Base-by-base conservation (phyloP, 2,797 vertebrate species). In the Lycodopsis pacificus region DNA sequence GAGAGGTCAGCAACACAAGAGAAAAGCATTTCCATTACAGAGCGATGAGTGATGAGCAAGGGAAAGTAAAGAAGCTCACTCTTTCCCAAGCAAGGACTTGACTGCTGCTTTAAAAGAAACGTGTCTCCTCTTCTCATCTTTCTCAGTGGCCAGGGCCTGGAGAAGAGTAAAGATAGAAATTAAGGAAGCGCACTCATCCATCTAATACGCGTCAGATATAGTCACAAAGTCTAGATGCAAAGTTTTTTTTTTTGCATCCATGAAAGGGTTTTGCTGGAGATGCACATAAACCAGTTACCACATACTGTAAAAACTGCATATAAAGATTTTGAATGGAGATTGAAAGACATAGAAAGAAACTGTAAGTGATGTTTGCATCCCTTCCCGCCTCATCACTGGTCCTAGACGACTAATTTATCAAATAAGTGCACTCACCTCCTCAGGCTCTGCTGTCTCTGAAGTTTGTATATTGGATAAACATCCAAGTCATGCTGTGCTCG, bases 351-450 rank as follows among this genome's bases (percentile, higher is more conserved):
- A 57, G 5, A 61, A 71, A 40, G 2, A 64, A 4, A 54, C 13
- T 12, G 10, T 3, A 57, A 56, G 15, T 68, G 19, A 75, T 59
- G 13, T 71, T 68, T 46, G 7, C 54, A 5, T 19, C 32, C 11
- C 2, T 40, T n/a, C 49, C n/a, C 4, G 12, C n/a, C 51, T 58
- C 30, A 46, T 61, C 25, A 58, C 40, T 48, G 17, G 5, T 65
- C 13, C 19, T n/a, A 40, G 2, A 74, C 3, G 61, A 40, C 8
- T 61, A 46, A 61, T 48, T 57, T 53, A 10, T 73, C n/a, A 76
- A 76, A 76, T 32, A 58, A 42, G 22, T 78, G 11, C 27, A 90
- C 93, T 93, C 86, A 93, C 92, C 91, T 91, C 62, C 42, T 76
- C 25, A 12, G 34, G 65, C 36, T 83, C 30, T 71, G 62, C 40